Conservation (phyloP, 2,797 vertebrate species). For the Cygnus olor region DNA sequence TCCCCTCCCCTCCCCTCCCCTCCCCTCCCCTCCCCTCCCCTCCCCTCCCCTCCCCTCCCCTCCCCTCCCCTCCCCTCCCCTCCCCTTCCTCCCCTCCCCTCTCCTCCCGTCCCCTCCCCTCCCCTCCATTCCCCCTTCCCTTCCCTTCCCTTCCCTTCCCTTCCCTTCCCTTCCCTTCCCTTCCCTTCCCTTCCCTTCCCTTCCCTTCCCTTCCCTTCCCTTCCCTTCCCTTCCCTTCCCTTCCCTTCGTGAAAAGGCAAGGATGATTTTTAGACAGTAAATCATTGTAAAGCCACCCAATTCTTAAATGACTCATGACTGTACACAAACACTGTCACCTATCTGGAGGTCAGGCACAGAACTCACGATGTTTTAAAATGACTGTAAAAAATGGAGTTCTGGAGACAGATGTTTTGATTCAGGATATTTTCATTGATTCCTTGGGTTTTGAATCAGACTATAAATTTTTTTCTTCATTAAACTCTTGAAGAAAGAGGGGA, state of each 20-base stretch:
- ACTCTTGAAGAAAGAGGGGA: conserved; percentile 6
- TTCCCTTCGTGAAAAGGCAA: background rate
- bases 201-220: background rate
- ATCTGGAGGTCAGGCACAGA: background rate
- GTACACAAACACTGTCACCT: background rate
- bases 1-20: too few species aligned
- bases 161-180: too few species aligned
- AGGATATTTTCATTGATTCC: conserved; percentile 27
- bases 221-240: too few species aligned
- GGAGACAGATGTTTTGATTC: conserved; percentile 36
- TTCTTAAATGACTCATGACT: background rate
- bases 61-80: too few species aligned
- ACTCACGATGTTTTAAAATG: conserved; percentile 10
- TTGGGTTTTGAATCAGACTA: background rate
- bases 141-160: too few species aligned
- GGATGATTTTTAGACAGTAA: conserved; percentile 2
- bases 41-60: too few species aligned
- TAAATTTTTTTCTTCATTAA: conserved; percentile 37
- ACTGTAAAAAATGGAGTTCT: background rate
- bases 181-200: too few species aligned
- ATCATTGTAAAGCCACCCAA: background rate
- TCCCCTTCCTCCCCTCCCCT: too few species aligned
- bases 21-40: too few species aligned
- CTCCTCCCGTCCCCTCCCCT: too few species aligned
- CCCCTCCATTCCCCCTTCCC: too few species aligned